Conservation (phyloP, 2,888 invertebrate species). For the Osmoderma eremita region DNA sequence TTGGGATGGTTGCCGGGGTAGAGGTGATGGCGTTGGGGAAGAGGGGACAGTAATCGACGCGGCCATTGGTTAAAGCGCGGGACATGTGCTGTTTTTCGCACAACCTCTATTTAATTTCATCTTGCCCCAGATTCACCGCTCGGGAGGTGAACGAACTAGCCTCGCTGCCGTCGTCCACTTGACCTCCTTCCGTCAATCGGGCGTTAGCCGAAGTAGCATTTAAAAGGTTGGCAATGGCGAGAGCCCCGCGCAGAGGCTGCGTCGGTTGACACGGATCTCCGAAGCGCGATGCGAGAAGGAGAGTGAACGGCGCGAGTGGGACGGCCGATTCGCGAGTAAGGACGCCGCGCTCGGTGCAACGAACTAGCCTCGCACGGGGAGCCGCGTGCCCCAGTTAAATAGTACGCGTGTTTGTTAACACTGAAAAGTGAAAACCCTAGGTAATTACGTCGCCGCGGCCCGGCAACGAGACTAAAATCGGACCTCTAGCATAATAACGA, state of each 20-base stretch:
- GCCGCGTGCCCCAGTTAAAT: slow-evolving; percentile 61
- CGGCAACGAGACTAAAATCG: slow-evolving; percentile 15
- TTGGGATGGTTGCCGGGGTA: not conserved
- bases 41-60: slow-evolving; percentile 49
- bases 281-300: slow-evolving; percentile 53
- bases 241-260: slow-evolving; percentile 53
- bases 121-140: slow-evolving; percentile 72
- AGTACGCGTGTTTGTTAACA: slow-evolving; percentile 40
- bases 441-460: slow-evolving; percentile 10
- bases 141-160: slow-evolving; percentile 70
- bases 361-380: slow-evolving; percentile 68
- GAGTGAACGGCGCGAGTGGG: slow-evolving; percentile 50
- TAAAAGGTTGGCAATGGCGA: slow-evolving; percentile 38
- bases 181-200: slow-evolving; percentile 60
- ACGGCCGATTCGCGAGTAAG: slow-evolving; percentile 54
- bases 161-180: slow-evolving; percentile 63
- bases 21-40: slow-evolving; percentile 15
- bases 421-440: slow-evolving; percentile 53
- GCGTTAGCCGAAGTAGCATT: slow-evolving; percentile 56
- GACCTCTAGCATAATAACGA: not conserved
- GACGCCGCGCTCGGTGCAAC: slow-evolving; percentile 70
- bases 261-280: slow-evolving; percentile 59
- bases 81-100: slow-evolving; percentile 62
- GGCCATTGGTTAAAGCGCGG: slow-evolving; percentile 58
- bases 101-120: slow-evolving; percentile 70